Evolutionary conservation across 92 coral and sea anemone species (phyloP), one percentile per base, ranked within the genome.

Genomic region (Epizoanthus ramosus): DNA sequence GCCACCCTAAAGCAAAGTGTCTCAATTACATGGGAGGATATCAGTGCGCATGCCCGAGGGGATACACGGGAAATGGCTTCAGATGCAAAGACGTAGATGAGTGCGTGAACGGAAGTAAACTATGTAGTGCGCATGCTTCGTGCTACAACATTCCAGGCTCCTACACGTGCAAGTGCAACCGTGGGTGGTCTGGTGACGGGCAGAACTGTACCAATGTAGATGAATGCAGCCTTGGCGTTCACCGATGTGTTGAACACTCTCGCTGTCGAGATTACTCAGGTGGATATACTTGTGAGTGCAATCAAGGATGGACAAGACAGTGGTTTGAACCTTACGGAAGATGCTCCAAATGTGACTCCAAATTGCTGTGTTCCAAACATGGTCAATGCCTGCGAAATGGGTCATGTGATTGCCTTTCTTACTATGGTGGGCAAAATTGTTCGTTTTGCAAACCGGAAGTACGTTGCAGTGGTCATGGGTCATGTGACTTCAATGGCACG

Each of bases 311-410:
- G 92, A 71, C 73, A 39, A 87, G 92, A n/a, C 92, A 89, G 79
- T 83, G 90, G 92, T 89, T 89, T 72, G 92, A 89, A 63, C 90
- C 92, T 13, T 89, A 89, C 50, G 92, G 92, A 28, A 57, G 92
- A 75, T 89, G 92, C 43, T 81, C 92, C 14, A 83, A 61, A 17
- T 89, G 92, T 35, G 92, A 89, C 35, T 79, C 92, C 59, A 86
- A 10, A 1, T 15, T 57, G 16, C 69, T 90, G 63, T 90, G 93
- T 66, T 90, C 93, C 56, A 81, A 73, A 8, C 90, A 83, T 25
- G 93, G 93, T 2, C 85, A 83, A 15, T 90, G 93, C 53, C 80
- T 90, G 25, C 84, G 93, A 65, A 79, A 90, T 74, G 90, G 93
- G 8, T 24, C 93, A 25, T 90, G 93, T 43, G 86, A 90, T 54